phyloP scores from a whole-genome alignment of 2,888 invertebrate genomes.

The Caenorhabditis parvicauda region DNA sequence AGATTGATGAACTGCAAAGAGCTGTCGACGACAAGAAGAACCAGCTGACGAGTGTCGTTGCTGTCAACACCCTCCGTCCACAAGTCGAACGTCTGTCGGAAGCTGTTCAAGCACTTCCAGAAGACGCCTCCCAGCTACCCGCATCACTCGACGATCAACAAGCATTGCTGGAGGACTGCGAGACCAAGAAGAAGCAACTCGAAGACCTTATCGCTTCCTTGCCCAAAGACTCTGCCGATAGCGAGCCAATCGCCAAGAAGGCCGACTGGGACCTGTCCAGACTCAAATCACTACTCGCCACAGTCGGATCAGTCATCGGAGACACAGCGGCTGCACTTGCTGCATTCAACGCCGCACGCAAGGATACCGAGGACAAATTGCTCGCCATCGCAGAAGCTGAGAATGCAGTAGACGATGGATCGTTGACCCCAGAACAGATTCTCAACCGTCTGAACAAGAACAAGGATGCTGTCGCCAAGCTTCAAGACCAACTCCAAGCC shows the following conservation, averaged over 20 bases:
- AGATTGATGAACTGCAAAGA: slow-evolving; percentile 6
- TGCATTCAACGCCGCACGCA: slow-evolving; percentile 33
- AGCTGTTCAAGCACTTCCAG: slow-evolving; percentile 18
- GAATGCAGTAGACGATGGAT: background rate
- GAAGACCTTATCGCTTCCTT: slow-evolving; percentile 23
- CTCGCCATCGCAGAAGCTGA: slow-evolving; percentile 5
- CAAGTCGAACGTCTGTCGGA: slow-evolving; percentile 18
- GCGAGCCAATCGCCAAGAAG: slow-evolving; percentile 28
- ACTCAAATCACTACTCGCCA: slow-evolving; percentile 27
- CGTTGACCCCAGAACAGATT: slow-evolving; percentile 11
- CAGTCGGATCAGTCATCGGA: slow-evolving; percentile 28
- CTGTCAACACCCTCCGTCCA: slow-evolving; percentile 22
- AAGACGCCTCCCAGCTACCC: slow-evolving; percentile 12
- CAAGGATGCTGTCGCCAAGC: slow-evolving; percentile 14
- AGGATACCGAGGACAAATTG: slow-evolving; percentile 26
- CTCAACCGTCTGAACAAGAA: slow-evolving; percentile 18
- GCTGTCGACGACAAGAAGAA: slow-evolving; percentile 17
- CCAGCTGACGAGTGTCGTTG: slow-evolving; percentile 14
- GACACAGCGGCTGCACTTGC: slow-evolving; percentile 39
- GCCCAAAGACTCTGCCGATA: slow-evolving; percentile 19
- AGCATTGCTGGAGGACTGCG: slow-evolving; percentile 23
- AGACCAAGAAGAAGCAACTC: slow-evolving; percentile 18
- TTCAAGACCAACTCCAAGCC: slow-evolving; percentile 16
- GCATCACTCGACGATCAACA: slow-evolving; percentile 24
- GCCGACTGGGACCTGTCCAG: slow-evolving; percentile 33